Base-by-base conservation (phyloP, 2,888 invertebrate genomes). In the Crepidodera aurea region DNA sequence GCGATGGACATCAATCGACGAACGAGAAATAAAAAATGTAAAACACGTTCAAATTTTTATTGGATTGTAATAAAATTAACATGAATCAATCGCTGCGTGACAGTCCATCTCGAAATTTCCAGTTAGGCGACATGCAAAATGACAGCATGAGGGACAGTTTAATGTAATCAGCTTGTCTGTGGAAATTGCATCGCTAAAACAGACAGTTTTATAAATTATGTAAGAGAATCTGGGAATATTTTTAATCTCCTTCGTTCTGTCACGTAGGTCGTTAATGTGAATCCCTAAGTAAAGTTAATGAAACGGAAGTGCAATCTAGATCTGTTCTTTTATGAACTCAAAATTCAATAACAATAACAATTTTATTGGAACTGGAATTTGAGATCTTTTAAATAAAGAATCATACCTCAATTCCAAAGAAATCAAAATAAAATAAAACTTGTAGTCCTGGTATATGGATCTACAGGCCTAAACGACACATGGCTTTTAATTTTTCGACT, bases 81-180 rank as follows among this genome's bases (percentile, higher is more conserved):
- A 54, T 54, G 42, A 29, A 42, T 48, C 29, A 27, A 12, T 27
- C 4, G 44, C 44, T 22, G 48, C 48, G 48, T 48, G 48, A 48
- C 48, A 19, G 48, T 48, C 48, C 1, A 16, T 48, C 48, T 44
- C 19, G 48, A 48, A 48, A 48, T 27, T 48, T 27, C 40, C 42
- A 19, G 29, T 4, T 10, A 8, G 15, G 8, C 42, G 40, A 34
- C 22, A 42, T 42, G 19, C 18, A 54, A 42, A 42, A 40, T 42
- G 54, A 54, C 54, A 54, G 13, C 13, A 18, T 54, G 29, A 42
- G 16, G 40, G 54, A 54, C 54, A 40, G 29, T 40, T 42, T 54
- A 54, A 54, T 54, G 18, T 18, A 54, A 54, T 54, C 42, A 42
- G 29, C 32, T 25, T 29, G 29, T 4, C 48, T 48, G 48, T 44